Percentiles rank a stretch among this genome's conserved stretches.
Conservation (phyloP, 2,797 vertebrate species). For the Pantherophis alleghaniensis region DNA sequence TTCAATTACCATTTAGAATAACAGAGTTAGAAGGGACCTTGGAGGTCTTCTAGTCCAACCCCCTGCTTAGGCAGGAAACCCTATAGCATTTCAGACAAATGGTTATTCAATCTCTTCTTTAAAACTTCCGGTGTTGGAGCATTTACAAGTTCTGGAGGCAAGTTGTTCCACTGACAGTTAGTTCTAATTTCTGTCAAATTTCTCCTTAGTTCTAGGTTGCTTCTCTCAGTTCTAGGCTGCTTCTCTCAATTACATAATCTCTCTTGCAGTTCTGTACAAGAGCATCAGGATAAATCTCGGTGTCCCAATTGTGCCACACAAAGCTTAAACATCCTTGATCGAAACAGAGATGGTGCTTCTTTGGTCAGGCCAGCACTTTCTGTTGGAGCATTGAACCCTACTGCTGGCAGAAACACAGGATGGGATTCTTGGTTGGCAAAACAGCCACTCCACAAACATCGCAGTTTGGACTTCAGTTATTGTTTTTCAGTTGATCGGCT, state of each 20-base stretch:
- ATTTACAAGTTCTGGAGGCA: too few species aligned
- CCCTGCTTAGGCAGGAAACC: too few species aligned
- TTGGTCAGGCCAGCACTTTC: conserved; percentile 58
- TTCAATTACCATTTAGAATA: background rate
- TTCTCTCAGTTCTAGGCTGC: too few species aligned
- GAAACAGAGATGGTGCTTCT: background rate
- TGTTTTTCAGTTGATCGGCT: conserved; percentile 27
- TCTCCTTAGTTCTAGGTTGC: too few species aligned
- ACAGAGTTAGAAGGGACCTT: too few species aligned
- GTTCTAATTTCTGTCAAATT: too few species aligned
- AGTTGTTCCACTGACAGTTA: too few species aligned
- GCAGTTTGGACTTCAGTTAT: conserved; percentile 60
- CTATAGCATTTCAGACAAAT: too few species aligned
- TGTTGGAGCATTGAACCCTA: conserved; percentile 52
- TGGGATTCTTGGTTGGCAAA: conserved; percentile 10
- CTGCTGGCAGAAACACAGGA: conserved; percentile 21
- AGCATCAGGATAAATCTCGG: conserved; percentile 18
- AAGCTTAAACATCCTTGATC: background rate
- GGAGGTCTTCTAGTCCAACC: too few species aligned
- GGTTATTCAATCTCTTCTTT: too few species aligned
- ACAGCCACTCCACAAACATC: conserved; percentile 58
- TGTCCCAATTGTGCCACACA: background rate
- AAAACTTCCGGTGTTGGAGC: too few species aligned
- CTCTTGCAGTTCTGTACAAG: conserved; percentile 56
- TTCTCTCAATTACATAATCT: background rate